Evolutionary conservation across 2,113 vertebrate species (phyloP).

Genomic region (Mesembrinibis cayennensis): DNA sequence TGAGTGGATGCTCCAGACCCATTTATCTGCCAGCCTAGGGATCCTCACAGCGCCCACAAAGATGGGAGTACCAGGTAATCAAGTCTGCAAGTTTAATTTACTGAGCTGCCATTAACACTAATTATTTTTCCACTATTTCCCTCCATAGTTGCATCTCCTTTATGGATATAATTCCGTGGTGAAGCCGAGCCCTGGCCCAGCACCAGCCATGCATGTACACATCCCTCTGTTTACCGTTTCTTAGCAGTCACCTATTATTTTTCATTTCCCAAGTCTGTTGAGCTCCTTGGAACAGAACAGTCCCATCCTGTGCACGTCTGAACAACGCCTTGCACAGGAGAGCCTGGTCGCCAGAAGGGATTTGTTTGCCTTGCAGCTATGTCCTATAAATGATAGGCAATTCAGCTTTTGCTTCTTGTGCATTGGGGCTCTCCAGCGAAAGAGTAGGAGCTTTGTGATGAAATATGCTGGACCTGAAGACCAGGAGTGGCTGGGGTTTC

Average conservation of each 20-base stretch:
- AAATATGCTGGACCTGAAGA: not conserved
- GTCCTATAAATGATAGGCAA: not conserved
- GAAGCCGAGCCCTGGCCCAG: not conserved
- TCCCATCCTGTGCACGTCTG: fast-evolving
- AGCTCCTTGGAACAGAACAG: not conserved
- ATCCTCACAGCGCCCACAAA: not conserved
- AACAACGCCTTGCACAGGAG: fast-evolving
- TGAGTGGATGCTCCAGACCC: not conserved
- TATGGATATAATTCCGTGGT: not conserved
- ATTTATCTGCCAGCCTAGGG: not conserved
- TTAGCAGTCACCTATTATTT: not conserved
- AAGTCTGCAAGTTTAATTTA: not conserved
- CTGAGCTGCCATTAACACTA: not conserved
- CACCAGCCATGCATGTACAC: not conserved
- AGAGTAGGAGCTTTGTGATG: not conserved
- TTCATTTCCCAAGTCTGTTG: not conserved
- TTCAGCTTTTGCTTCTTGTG: not conserved
- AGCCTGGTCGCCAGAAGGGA: not conserved
- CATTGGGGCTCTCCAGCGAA: not conserved
- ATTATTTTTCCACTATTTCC: not conserved
- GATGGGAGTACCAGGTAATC: not conserved
- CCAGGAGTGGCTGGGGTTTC: not conserved
- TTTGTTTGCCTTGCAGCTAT: not conserved
- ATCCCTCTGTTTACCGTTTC: not conserved
- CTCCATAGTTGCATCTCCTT: not conserved